Percentiles rank a stretch among this genome's conserved stretches.
phyloP scores from a whole-genome alignment of 2,113 vertebrate species.

The Otus sunia region DNA sequence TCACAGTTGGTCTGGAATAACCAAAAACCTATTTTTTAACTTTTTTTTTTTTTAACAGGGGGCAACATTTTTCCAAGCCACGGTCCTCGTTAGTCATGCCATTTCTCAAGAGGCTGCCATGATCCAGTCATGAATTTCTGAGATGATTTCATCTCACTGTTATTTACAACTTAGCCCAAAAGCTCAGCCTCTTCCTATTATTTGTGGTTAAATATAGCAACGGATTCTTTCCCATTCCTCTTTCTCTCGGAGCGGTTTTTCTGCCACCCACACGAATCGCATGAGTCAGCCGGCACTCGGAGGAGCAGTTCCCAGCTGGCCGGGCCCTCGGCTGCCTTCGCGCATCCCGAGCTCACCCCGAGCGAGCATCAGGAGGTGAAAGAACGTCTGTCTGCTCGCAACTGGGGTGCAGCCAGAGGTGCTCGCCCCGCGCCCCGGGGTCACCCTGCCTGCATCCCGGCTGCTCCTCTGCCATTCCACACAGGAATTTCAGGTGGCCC shows the following conservation, averaged over 20 bases:
- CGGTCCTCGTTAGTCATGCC: neutral
- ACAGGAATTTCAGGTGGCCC: neutral
- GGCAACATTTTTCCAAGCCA: constrained; percentile 4
- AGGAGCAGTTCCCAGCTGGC: constrained; percentile 16
- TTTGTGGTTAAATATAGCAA: constrained; percentile 81
- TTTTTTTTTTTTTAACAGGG: neutral
- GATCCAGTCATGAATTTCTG: constrained; percentile 45
- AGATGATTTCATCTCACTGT: constrained; percentile 67
- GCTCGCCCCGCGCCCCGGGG: fast-evolving
- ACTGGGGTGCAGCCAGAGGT: neutral
- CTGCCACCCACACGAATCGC: constrained; percentile 68
- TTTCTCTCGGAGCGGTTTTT: constrained; percentile 33
- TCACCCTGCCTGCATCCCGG: neutral
- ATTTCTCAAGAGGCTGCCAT: constrained; percentile 40
- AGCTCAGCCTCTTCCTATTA: constrained; percentile 57
- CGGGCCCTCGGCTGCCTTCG: neutral
- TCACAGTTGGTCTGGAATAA: neutral
- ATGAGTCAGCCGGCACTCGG: constrained; percentile 65
- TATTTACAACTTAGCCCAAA: constrained; percentile 70
- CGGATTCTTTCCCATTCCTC: constrained; percentile 72
- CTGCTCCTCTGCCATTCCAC: neutral
- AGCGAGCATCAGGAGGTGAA: constrained; percentile 4
- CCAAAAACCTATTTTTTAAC: neutral
- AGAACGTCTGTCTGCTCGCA: neutral
- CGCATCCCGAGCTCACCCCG: neutral